Evolutionary conservation across 2,797 vertebrate species (phyloP).

Genomic region (Telmatherina bonti): DNA sequence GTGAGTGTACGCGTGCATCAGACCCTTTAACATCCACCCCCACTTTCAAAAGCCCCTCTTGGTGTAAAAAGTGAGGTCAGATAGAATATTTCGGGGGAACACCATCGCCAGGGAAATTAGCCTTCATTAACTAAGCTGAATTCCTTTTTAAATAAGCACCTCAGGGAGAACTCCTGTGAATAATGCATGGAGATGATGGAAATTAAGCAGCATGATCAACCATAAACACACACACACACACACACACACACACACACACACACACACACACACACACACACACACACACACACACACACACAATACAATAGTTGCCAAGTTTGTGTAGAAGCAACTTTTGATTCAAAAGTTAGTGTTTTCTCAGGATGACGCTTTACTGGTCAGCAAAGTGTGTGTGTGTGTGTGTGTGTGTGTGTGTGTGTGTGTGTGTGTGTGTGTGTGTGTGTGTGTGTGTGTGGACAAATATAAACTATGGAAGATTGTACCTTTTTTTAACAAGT

Average conservation of each 20-base stretch:
- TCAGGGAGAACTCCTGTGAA: constrained; percentile 53
- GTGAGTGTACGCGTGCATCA: constrained; percentile 1
- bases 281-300: not conserved
- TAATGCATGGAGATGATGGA: constrained; percentile 62
- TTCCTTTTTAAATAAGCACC: constrained; percentile 47
- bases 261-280: not conserved
- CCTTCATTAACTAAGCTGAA: constrained; percentile 36
- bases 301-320: not conserved
- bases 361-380: not conserved
- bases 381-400: not conserved
- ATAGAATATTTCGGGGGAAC: constrained; percentile 37
- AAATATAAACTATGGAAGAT: not conserved
- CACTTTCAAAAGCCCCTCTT: not conserved
- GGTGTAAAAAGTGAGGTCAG: constrained; percentile 22
- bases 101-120: constrained; percentile 57
- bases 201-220: constrained; percentile 37
- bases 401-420: too few relatives aligned
- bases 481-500: too few relatives aligned
- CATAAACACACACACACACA: not conserved
- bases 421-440: too few relatives aligned
- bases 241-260: not conserved
- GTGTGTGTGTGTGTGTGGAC: not conserved
- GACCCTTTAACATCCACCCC: constrained; percentile 23
- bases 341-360: not conserved
- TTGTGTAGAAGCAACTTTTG: not conserved